phyloP scores from a whole-genome alignment of 2,797 vertebrate species.

The Gobionotothen gibberifrons region DNA sequence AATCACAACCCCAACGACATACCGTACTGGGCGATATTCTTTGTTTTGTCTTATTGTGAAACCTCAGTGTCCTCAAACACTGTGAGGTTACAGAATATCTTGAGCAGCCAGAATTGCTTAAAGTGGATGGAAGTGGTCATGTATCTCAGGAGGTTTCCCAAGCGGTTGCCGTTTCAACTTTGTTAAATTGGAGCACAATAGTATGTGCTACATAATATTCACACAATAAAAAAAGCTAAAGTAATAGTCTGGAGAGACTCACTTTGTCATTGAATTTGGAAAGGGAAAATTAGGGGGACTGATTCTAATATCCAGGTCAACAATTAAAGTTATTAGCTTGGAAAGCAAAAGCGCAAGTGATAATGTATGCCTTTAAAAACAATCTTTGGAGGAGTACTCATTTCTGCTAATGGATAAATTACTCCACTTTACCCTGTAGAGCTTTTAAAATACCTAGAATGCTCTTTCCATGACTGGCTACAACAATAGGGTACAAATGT shows the following conservation, averaged over 20 bases:
- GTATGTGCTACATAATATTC: constrained; percentile 30
- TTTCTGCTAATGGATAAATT: neutral
- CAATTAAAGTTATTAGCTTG: neutral
- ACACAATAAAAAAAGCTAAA: constrained; percentile 29
- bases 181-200: constrained; percentile 30
- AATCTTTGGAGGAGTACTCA: neutral
- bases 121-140: constrained; percentile 12
- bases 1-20: too few species aligned
- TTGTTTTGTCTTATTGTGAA: constrained; percentile 41
- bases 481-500: neutral
- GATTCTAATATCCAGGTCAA: neutral
- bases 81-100: constrained; percentile 21
- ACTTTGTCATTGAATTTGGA: neutral
- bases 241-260: constrained; percentile 7
- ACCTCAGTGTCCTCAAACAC: constrained; percentile 7
- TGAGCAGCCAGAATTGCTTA: constrained; percentile 22
- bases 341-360: neutral
- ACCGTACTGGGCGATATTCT: constrained; percentile 8
- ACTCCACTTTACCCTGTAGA: neutral
- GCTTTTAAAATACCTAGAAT: neutral
- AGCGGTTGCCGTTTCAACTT: constrained; percentile 22
- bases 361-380: neutral
- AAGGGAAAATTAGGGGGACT: neutral
- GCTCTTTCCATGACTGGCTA: neutral
- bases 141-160: constrained; percentile 5